phyloP scores from a whole-genome alignment of 2,888 invertebrate genomes.

The Odontothrips loti region DNA sequence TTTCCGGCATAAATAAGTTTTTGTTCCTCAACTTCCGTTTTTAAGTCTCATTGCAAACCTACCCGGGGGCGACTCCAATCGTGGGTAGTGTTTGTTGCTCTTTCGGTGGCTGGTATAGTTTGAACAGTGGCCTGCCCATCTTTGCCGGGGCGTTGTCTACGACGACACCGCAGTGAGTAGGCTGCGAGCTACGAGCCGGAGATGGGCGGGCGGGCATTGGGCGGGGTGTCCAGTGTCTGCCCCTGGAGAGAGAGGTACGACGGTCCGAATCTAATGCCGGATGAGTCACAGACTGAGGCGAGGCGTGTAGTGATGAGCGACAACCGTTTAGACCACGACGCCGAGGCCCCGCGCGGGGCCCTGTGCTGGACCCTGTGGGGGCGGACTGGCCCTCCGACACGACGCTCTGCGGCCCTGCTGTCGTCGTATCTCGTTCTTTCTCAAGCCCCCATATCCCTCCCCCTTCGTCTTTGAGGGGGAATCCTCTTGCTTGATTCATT shows the following conservation, averaged over 20 bases:
- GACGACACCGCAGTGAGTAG: too few relatives aligned
- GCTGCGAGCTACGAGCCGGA: too few relatives aligned
- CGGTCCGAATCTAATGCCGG: background rate
- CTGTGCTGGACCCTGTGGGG: too few relatives aligned
- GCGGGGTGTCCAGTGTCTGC: background rate
- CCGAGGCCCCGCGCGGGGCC: background rate
- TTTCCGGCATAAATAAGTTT: too few relatives aligned
- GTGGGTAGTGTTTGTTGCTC: too few relatives aligned
- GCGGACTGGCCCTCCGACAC: background rate
- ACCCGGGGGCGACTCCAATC: too few relatives aligned
- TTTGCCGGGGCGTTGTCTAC: too few relatives aligned
- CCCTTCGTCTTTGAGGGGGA: background rate
- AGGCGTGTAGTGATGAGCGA: slow-evolving; percentile 2
- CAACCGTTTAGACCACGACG: slow-evolving; percentile 1
- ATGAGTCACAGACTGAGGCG: background rate
- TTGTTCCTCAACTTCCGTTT: too few relatives aligned
- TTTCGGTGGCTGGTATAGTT: too few relatives aligned
- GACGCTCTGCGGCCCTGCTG: background rate
- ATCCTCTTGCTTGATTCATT: background rate
- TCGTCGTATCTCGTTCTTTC: background rate
- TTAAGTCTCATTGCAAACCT: too few relatives aligned
- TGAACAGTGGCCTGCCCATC: too few relatives aligned
- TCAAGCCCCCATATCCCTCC: background rate
- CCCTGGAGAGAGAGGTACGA: background rate
- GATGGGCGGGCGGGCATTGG: too few relatives aligned